Evolutionary conservation across 2,888 invertebrate genomes (phyloP).

Genomic region (Sinhomidia bicolor): DNA sequence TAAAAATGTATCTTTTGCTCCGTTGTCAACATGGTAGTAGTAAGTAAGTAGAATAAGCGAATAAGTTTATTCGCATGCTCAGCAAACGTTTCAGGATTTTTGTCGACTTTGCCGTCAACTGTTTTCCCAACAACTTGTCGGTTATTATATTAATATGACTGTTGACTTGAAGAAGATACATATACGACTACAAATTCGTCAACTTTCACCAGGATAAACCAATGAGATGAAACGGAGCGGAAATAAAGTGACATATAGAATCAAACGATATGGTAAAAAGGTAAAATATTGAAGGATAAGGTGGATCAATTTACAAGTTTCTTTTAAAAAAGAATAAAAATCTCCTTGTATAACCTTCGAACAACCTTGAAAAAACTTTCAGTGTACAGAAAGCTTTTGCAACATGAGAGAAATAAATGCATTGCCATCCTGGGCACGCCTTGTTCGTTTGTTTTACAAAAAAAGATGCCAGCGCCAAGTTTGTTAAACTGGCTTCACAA

Average conservation of each 20-base stretch:
- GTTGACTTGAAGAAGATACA: background rate
- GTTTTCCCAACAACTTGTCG: background rate
- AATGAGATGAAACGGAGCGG: background rate
- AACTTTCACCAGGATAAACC: background rate
- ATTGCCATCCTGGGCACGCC: background rate
- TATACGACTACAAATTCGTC: background rate
- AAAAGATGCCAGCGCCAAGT: background rate
- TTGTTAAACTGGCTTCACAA: background rate
- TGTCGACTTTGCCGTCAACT: background rate
- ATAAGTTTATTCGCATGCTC: too few relatives aligned
- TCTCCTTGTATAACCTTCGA: conserved; percentile 13
- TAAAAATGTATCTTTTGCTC: too few relatives aligned
- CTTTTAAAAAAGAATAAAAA: conserved; percentile 25
- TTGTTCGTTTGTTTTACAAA: background rate
- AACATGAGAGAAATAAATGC: too few relatives aligned
- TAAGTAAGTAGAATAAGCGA: too few relatives aligned
- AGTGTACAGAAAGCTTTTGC: background rate
- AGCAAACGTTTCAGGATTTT: background rate
- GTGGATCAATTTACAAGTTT: conserved; percentile 2
- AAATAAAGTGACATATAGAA: background rate
- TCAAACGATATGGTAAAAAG: background rate
- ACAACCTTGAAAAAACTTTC: conserved; percentile 24
- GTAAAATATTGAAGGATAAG: background rate
- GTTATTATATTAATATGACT: background rate
- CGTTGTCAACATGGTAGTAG: too few relatives aligned